Evolutionary conservation across 1,140 invertebrate genomes (phyloP).

Genomic region (Dufourea novaeangliae): DNA sequence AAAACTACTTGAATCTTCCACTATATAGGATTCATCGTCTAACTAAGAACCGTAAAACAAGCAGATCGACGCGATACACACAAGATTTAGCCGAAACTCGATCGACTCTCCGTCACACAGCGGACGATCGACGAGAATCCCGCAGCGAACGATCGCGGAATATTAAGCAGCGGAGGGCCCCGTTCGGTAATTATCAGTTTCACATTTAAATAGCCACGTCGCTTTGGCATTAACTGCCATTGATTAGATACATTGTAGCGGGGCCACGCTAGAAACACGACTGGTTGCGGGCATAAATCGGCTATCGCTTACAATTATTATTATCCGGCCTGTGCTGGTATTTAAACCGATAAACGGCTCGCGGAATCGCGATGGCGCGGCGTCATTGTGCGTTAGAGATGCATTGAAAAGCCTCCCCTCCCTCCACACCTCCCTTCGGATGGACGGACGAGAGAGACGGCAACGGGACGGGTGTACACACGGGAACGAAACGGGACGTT

Average conservation of each 20-base stretch:
- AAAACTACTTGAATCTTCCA: no score
- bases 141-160: not conserved
- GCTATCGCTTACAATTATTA: conserved; percentile 52
- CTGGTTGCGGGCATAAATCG: conserved; percentile 45
- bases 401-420: conserved; percentile 29
- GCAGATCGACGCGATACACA: not conserved
- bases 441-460: not conserved
- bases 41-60: no score
- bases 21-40: no score
- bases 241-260: conserved; percentile 46
- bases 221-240: conserved; percentile 36
- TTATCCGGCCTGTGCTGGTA: conserved; percentile 37
- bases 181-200: conserved; percentile 26
- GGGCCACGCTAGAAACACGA: conserved; percentile 17
- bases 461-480: not conserved
- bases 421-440: not conserved
- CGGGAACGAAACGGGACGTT: not conserved
- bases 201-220: conserved; percentile 24
- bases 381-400: conserved; percentile 44
- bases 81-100: no score
- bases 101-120: not conserved
- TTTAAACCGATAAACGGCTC: conserved; percentile 58
- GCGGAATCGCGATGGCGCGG: conserved; percentile 44
- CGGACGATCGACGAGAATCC: not conserved
- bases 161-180: not conserved